Conservation (phyloP, 2,888 invertebrate genomes). For the Coremacera marginata region DNA sequence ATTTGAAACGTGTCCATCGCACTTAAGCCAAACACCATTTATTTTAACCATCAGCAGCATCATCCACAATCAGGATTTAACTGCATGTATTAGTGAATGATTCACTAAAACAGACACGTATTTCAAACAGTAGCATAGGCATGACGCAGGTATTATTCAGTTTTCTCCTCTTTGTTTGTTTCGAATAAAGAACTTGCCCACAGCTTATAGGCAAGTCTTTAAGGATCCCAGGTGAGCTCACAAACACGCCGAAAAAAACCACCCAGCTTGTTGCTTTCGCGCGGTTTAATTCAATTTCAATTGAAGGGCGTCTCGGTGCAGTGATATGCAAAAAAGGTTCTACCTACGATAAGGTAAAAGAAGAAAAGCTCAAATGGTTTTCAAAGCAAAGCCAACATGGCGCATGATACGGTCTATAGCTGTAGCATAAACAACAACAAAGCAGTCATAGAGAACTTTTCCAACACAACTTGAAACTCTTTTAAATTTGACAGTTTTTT, state of each 20-base stretch:
- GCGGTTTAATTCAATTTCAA: background rate
- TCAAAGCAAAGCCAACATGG: background rate
- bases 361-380: background rate
- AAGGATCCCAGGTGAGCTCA: background rate
- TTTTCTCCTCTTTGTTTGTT: no score
- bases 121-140: background rate
- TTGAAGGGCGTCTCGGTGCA: background rate
- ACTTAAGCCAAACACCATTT: no score
- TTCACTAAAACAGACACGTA: no score
- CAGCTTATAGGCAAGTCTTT: background rate
- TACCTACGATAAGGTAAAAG: no score
- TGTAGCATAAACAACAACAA: background rate
- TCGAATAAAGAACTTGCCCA: background rate
- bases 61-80: no score
- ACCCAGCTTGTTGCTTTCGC: conserved; percentile 3
- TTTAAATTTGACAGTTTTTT: background rate
- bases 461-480: background rate
- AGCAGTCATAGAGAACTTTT: no score
- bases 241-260: background rate
- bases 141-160: background rate
- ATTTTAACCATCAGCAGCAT: no score
- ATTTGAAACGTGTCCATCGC: no score
- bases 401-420: background rate
- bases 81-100: no score
- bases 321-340: background rate